Percentiles rank a stretch among this genome's conserved stretches.
phyloP scores from a whole-genome alignment of 2,113 vertebrate species.

The Monopterus albus region DNA sequence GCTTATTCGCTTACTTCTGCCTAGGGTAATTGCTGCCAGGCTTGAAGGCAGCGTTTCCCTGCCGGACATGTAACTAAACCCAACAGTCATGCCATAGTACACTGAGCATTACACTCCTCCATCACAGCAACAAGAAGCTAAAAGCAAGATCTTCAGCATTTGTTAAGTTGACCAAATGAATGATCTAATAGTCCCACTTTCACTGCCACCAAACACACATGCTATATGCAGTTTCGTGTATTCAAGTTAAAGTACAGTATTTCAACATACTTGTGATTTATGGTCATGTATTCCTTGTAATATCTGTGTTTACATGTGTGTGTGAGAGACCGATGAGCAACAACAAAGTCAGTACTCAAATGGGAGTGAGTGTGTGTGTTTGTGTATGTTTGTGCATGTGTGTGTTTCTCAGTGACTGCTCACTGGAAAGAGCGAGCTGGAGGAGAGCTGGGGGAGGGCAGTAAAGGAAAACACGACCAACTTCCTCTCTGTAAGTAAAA shows the following conservation, averaged over 20 bases:
- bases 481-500: slow-evolving; percentile 71
- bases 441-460: background rate
- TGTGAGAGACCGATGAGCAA: background rate
- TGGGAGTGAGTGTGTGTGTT: background rate
- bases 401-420: slow-evolving; percentile 9
- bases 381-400: background rate
- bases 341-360: slow-evolving; percentile 2
- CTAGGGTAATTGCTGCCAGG: too few relatives aligned
- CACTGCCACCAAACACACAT: too few relatives aligned
- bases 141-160: too few relatives aligned
- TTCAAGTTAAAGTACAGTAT: background rate
- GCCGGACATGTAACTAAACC: background rate
- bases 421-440: slow-evolving; percentile 1
- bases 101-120: too few relatives aligned
- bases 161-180: too few relatives aligned
- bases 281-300: background rate
- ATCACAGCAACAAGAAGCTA: too few relatives aligned
- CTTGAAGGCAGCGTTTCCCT: too few relatives aligned
- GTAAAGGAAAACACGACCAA: slow-evolving; percentile 51
- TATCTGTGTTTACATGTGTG: background rate
- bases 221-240: too few relatives aligned
- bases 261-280: background rate
- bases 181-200: too few relatives aligned
- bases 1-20: too few relatives aligned
- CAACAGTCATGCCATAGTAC: background rate